These are phyloP conservation scores for Heliocidaris tuberculata DNA, from an alignment of 35 echinoderm and acorn worm genomes.

Conservation along the genomic window DNA sequence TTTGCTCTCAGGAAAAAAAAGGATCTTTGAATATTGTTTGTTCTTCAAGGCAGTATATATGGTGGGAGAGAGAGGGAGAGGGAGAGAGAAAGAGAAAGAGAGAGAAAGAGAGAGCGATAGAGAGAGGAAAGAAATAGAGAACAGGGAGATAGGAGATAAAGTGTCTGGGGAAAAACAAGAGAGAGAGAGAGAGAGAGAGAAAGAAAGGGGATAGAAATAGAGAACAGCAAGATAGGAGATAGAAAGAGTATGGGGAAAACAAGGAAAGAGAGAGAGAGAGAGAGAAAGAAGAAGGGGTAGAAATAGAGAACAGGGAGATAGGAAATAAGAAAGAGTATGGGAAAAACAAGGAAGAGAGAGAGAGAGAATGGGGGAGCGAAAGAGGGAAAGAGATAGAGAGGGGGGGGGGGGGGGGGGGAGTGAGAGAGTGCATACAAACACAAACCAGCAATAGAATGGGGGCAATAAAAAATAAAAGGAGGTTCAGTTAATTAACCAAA, in stretches of 20 bases:
- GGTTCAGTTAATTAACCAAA: background rate
- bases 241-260: background rate
- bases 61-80: background rate
- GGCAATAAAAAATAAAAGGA: too few species aligned
- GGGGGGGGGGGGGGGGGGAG: background rate
- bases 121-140: too few species aligned
- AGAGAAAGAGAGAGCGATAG: background rate
- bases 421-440: too few species aligned
- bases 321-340: background rate
- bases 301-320: background rate
- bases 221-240: background rate
- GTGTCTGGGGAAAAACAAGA: too few species aligned
- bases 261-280: background rate
- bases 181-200: background rate
- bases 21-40: background rate
- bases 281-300: too few species aligned
- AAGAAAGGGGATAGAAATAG: background rate
- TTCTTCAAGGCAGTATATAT: background rate
- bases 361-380: background rate
- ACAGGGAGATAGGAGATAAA: too few species aligned
- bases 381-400: background rate
- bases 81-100: background rate
- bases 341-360: background rate
- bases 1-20: slow-evolving; percentile 43
- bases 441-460: too few species aligned